These are phyloP conservation scores for Erebia epiphron DNA, from an alignment of 2,888 invertebrate species.

Conservation along the genomic window DNA sequence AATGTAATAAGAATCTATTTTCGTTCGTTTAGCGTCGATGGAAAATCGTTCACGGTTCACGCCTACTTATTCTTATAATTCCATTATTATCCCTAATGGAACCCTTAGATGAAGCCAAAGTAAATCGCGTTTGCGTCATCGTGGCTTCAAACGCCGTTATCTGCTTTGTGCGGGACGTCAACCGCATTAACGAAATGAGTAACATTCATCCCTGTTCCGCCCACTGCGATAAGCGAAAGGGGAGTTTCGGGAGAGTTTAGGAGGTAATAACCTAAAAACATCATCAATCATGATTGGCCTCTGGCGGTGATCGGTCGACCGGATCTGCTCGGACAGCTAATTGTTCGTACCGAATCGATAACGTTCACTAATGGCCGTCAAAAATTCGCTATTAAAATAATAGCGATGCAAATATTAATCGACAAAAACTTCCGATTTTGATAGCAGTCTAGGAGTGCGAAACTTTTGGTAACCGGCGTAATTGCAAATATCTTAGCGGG, in stretches of 20 bases:
- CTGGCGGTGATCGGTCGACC: slow-evolving; percentile 48
- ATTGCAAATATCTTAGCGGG: slow-evolving; percentile 34
- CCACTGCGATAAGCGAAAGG: slow-evolving; percentile 46
- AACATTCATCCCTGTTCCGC: slow-evolving; percentile 50
- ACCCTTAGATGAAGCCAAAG: slow-evolving; percentile 43
- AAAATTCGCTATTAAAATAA: slow-evolving; percentile 63
- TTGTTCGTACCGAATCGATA: slow-evolving; percentile 67
- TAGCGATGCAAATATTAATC: slow-evolving; percentile 44
- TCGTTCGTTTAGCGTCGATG: slow-evolving; percentile 31
- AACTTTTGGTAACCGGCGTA: slow-evolving; percentile 33
- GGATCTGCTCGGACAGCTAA: slow-evolving; percentile 62
- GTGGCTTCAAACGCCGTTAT: slow-evolving; percentile 56
- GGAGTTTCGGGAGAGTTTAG: slow-evolving; percentile 47
- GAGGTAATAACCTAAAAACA: slow-evolving; percentile 59
- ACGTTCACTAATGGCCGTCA: slow-evolving; percentile 62
- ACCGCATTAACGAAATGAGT: slow-evolving; percentile 64
- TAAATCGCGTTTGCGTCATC: slow-evolving; percentile 47
- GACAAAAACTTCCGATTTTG: slow-evolving; percentile 29
- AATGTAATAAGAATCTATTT: slow-evolving; percentile 33
- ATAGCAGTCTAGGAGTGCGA: slow-evolving; percentile 32
- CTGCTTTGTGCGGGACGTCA: slow-evolving; percentile 58
- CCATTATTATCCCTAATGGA: slow-evolving; percentile 44
- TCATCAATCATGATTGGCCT: slow-evolving; percentile 73
- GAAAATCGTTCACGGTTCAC: slow-evolving; percentile 38
- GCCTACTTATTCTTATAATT: slow-evolving; percentile 41